Base-by-base conservation (phyloP, 2,888 invertebrate genomes). In the Lasioglossum zephyrum region DNA sequence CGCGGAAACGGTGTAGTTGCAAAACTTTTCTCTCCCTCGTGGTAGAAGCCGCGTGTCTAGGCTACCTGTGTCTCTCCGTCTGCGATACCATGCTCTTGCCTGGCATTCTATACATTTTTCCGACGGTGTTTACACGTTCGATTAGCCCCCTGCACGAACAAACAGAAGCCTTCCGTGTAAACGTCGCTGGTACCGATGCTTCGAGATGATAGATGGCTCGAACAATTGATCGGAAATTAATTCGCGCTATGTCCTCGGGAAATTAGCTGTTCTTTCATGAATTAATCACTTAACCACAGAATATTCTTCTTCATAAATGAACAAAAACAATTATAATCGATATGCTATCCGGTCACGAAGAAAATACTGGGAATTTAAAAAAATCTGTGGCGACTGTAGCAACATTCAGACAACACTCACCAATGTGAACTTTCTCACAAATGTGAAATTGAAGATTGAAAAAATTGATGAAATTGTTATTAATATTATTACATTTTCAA, bases 51-150 rank as follows among this genome's bases (percentile, higher is more conserved):
- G 39, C 49, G 77, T 60, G 63, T 72, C 75, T 79, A 26, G 60
- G 26, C 22, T 73, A 49, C 13, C 36, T 22, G 60, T 66, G 39
- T 60, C 60, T 26, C 60, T 60, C 16, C 26, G 60, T 26, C 60
- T 5, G 26, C 60, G 26, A 18, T 22, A 36, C 31, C 36, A n/a
- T 44, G 77, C 63, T 39, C 74, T 39, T 63, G 36, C 22, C 69
- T 36, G n/a, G 72, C 75, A 86, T 87, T 87, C 87, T 88, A 77
- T 82, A 81, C 88, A 88, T 91, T 91, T 87, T 90, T 88, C 88
- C 73, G 74, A 85, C 79, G 60, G 60, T 73, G 66, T 60, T 91
- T 91, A 88, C 90, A 76, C 84, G 88, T 78, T 79, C 85, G 87
- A 91, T 91, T 87, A 85, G 79, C 81, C 79, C 79, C 44, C 44